Conservation (phyloP, 2,113 vertebrate species). For the Mixornis gularis region DNA sequence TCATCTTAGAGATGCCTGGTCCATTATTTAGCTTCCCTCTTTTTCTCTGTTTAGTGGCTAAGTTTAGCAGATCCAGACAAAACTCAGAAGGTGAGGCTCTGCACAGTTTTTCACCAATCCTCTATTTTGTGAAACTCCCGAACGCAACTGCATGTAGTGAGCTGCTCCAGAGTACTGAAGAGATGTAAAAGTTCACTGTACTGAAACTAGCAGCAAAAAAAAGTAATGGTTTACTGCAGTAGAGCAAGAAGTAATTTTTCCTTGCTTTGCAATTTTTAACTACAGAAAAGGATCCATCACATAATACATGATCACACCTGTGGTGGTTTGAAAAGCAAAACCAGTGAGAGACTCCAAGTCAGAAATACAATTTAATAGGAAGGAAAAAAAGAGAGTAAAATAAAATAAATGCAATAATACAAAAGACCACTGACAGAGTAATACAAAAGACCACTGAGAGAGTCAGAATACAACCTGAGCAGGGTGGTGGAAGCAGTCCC, state of each 20-base stretch:
- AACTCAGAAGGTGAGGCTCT: neutral
- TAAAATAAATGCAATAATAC: too few species aligned
- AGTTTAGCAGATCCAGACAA: neutral
- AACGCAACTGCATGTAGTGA: neutral
- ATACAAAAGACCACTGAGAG: too few species aligned
- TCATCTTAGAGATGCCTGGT: neutral
- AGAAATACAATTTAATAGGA: too few species aligned
- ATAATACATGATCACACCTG: neutral
- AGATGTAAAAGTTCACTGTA: neutral
- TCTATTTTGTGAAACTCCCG: neutral
- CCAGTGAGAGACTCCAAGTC: too few species aligned
- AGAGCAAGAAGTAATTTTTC: neutral
- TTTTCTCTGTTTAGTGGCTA: neutral
- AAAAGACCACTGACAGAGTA: too few species aligned
- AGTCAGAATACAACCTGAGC: too few species aligned
- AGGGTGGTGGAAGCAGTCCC: too few species aligned
- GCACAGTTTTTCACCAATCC: neutral
- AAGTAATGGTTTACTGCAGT: accelerated
- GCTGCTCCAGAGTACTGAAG: neutral
- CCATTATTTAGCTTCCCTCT: neutral
- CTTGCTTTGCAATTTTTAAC: neutral
- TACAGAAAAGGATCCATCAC: neutral
- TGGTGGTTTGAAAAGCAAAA: too few species aligned
- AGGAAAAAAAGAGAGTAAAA: too few species aligned
- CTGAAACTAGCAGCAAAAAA: neutral